Conservation (phyloP, 2,797 vertebrate species). For the Lemur catta region DNA sequence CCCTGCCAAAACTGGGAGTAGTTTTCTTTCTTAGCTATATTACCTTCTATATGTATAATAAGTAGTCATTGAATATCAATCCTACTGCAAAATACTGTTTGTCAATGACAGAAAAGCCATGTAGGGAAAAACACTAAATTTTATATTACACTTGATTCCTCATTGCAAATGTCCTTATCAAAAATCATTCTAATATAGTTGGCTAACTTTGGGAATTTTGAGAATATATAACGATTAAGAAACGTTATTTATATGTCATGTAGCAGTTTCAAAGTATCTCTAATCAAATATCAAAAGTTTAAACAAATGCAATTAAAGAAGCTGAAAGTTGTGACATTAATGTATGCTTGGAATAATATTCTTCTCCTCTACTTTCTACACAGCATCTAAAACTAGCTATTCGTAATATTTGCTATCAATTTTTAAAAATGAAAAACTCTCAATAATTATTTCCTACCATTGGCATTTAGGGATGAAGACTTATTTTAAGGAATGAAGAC, state of each 20-base stretch:
- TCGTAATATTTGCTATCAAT: background rate
- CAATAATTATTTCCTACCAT: slow-evolving; percentile 19
- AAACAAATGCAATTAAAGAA: slow-evolving; percentile 46
- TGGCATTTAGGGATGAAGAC: background rate
- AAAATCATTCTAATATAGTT: slow-evolving; percentile 36
- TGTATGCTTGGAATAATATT: background rate
- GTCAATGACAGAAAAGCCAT: slow-evolving; percentile 1
- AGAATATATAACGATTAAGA: background rate
- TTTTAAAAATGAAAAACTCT: slow-evolving; percentile 30
- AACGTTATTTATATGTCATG: slow-evolving; percentile 7
- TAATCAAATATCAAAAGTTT: slow-evolving; percentile 31
- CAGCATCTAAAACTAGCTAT: background rate
- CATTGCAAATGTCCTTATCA: background rate
- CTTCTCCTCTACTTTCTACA: background rate
- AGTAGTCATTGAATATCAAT: background rate
- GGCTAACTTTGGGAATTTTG: slow-evolving; percentile 11
- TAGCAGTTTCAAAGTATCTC: slow-evolving; percentile 33
- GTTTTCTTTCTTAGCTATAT: slow-evolving; percentile 6
- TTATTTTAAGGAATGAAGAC: slow-evolving; percentile 29
- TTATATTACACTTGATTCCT: slow-evolving; percentile 2
- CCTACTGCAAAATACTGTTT: slow-evolving; percentile 20
- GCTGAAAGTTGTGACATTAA: background rate
- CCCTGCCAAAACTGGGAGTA: background rate
- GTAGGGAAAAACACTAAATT: background rate
- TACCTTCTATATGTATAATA: background rate